These are phyloP conservation scores for Macrobrachium rosenbergii DNA, from an alignment of 1,140 invertebrate species.

Conservation along the genomic window DNA sequence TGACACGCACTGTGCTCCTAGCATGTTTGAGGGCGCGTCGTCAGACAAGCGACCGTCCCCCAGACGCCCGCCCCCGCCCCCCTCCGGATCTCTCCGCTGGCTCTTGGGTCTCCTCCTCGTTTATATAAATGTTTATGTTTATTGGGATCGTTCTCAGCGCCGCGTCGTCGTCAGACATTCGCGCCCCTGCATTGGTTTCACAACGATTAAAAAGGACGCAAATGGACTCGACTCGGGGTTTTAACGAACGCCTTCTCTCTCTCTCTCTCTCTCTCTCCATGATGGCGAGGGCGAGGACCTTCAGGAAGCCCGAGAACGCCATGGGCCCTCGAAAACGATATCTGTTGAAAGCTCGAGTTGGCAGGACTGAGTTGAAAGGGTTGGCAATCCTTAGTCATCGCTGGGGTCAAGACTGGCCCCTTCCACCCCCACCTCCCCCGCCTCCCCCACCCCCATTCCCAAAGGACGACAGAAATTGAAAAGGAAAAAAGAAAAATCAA, in stretches of 20 bases:
- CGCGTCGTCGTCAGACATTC: too few species aligned
- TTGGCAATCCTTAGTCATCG: constrained; percentile 27
- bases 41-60: neutral
- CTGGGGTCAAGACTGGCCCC: neutral
- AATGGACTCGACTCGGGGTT: too few species aligned
- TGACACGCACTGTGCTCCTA: constrained; percentile 42
- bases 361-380: neutral
- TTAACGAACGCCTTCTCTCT: too few species aligned
- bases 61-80: neutral
- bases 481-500: too few species aligned
- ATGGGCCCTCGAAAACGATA: neutral
- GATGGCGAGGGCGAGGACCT: too few species aligned
- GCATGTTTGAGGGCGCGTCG: constrained; percentile 21
- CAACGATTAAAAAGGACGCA: too few species aligned
- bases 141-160: too few species aligned
- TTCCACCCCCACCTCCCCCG: neutral
- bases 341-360: neutral
- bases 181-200: too few species aligned
- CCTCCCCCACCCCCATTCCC: constrained; percentile 1
- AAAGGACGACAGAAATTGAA: too few species aligned
- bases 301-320: neutral
- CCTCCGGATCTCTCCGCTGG: neutral
- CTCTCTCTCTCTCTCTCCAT: too few species aligned
- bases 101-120: too few species aligned
- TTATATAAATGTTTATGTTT: too few species aligned